These are phyloP conservation scores for Pollenia griseotomentosa DNA, from an alignment of 2,888 invertebrate species.

Conservation along the genomic window DNA sequence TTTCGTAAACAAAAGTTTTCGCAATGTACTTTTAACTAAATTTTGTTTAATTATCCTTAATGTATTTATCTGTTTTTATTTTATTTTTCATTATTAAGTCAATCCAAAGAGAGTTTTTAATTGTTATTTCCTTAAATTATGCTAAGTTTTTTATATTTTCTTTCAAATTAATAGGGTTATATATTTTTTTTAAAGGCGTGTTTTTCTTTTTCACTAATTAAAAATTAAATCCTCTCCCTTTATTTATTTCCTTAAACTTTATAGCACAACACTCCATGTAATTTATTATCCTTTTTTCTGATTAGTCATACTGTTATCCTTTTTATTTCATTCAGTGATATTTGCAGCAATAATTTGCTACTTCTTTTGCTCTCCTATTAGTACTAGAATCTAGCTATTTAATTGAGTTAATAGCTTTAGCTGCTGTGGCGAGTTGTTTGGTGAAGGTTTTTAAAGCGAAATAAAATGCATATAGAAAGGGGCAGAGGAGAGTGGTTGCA, in stretches of 20 bases:
- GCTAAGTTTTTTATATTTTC: too few species aligned
- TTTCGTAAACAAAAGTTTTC: too few species aligned
- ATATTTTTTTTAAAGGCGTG: background rate
- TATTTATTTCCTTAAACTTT: background rate
- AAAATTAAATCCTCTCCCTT: background rate
- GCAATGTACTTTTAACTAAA: too few species aligned
- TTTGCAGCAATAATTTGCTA: conserved; percentile 14
- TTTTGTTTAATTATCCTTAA: too few species aligned
- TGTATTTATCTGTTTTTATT: too few species aligned
- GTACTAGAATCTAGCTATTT: conserved; percentile 28
- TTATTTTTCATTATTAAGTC: too few species aligned
- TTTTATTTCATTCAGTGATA: background rate
- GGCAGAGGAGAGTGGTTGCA: background rate
- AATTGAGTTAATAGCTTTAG: conserved; percentile 44
- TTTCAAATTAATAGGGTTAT: too few species aligned
- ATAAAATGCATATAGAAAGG: background rate
- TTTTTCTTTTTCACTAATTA: background rate
- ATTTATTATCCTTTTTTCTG: conserved; percentile 27
- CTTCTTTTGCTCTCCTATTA: background rate
- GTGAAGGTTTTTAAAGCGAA: background rate
- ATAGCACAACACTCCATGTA: background rate
- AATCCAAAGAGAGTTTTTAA: too few species aligned
- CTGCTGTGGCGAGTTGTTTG: background rate
- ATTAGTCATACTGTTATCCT: background rate
- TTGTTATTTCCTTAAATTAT: too few species aligned